These are phyloP conservation scores for Apodemia zela DNA, from an alignment of 2,888 invertebrate genomes.

Conservation along the genomic window DNA sequence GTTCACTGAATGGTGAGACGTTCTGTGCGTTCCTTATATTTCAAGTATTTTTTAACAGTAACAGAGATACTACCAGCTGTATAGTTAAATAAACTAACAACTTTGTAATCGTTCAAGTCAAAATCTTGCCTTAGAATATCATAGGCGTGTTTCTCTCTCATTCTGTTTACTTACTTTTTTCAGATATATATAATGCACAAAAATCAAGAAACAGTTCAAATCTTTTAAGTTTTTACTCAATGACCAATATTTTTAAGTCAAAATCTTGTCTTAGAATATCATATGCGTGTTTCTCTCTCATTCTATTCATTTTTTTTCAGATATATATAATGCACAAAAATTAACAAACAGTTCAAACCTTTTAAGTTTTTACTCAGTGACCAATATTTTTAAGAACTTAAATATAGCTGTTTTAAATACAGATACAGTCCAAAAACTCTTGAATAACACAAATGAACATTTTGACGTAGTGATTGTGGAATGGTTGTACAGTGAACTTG, in stretches of 20 bases:
- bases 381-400: neutral
- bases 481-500: conserved; percentile 34
- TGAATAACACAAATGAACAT: conserved; percentile 26
- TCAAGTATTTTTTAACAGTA: no score
- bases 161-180: neutral
- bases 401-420: neutral
- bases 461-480: conserved; percentile 35
- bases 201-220: neutral
- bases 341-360: neutral
- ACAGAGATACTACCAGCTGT: no score
- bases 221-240: neutral
- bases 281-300: no score
- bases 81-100: no score
- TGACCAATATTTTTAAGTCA: neutral
- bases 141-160: no score
- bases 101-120: no score
- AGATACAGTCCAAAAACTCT: conserved; percentile 20
- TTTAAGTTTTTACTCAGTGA: neutral
- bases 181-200: neutral
- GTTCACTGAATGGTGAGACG: no score
- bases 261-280: no score
- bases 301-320: neutral
- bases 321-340: neutral
- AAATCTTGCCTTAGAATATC: no score
- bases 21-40: no score